Evolutionary conservation across 2,797 vertebrate genomes (phyloP).

Genomic region (Ibycter americanus): DNA sequence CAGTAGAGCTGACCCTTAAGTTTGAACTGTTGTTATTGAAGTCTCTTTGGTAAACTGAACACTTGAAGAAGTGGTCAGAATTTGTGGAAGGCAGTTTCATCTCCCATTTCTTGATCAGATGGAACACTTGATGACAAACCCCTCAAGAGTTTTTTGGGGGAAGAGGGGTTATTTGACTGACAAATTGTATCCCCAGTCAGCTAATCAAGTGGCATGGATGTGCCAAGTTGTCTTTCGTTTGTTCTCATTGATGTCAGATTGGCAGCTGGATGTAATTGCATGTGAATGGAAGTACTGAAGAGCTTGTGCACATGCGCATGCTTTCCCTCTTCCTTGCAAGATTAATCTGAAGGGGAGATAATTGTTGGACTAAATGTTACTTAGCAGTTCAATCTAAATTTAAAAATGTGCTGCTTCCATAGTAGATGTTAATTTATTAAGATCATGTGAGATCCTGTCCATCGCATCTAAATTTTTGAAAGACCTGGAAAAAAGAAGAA

Average conservation of each 20-base stretch:
- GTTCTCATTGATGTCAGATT: neutral
- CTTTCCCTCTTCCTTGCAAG: neutral
- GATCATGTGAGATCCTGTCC: neutral
- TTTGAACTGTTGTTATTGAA: neutral
- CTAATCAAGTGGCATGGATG: neutral
- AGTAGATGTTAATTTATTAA: neutral
- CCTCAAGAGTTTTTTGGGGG: neutral
- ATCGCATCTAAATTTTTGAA: neutral
- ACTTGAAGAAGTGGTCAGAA: neutral
- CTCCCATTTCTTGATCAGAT: neutral
- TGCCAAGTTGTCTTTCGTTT: constrained; percentile 36
- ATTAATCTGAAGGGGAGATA: neutral
- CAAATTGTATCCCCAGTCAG: neutral
- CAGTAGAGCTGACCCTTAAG: neutral
- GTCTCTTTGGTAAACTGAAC: neutral
- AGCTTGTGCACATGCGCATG: neutral
- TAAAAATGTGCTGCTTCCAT: neutral
- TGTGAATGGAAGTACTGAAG: neutral
- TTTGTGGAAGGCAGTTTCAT: neutral
- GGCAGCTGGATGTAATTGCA: constrained; percentile 18
- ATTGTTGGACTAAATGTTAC: neutral
- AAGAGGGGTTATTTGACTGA: constrained; percentile 1
- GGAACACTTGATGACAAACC: constrained; percentile 23
- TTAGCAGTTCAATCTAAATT: neutral
- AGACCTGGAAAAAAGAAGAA: neutral